phyloP scores from a whole-genome alignment of 1,140 invertebrate genomes.

The Caenorhabditis briggsae region DNA sequence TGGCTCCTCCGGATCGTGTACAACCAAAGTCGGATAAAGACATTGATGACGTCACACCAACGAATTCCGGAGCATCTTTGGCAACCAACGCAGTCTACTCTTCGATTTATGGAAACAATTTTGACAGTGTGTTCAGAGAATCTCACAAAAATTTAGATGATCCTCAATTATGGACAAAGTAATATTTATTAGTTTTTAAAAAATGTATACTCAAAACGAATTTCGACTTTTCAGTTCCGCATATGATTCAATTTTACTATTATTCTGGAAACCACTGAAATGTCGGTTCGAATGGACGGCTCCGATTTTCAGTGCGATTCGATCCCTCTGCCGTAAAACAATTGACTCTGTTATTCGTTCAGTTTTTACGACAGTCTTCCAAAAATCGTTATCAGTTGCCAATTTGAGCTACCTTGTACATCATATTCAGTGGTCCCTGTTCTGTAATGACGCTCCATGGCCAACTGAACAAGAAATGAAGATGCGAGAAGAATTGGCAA shows the following conservation, averaged over 20 bases:
- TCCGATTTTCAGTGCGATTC: slow-evolving; percentile 11
- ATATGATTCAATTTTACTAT: slow-evolving; percentile 22
- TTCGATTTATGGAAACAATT: slow-evolving; percentile 56
- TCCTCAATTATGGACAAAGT: slow-evolving; percentile 28
- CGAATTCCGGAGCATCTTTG: neutral
- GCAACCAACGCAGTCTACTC: slow-evolving; percentile 34
- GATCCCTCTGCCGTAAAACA: neutral
- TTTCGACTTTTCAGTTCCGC: neutral
- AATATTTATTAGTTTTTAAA: neutral
- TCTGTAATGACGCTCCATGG: slow-evolving; percentile 37
- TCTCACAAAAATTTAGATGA: neutral
- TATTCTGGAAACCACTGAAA: slow-evolving; percentile 28
- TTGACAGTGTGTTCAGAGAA: slow-evolving; percentile 2
- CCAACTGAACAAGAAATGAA: slow-evolving; percentile 63
- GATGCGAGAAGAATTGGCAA: slow-evolving; percentile 61
- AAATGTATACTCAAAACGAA: neutral
- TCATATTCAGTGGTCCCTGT: slow-evolving; percentile 41
- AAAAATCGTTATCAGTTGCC: slow-evolving; percentile 1
- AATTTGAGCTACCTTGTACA: slow-evolving; percentile 42
- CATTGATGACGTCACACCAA: neutral
- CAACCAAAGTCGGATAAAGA: slow-evolving; percentile 28
- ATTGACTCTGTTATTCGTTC: slow-evolving; percentile 1
- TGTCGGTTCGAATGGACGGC: neutral
- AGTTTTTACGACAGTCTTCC: neutral
- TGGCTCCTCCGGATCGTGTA: slow-evolving; percentile 52